A percentile compares a stretch with the other conserved stretches of the same genome.
These are phyloP conservation scores for Sorex fumeus DNA, from an alignment of 2,113 vertebrate species.

Conservation along the genomic window DNA sequence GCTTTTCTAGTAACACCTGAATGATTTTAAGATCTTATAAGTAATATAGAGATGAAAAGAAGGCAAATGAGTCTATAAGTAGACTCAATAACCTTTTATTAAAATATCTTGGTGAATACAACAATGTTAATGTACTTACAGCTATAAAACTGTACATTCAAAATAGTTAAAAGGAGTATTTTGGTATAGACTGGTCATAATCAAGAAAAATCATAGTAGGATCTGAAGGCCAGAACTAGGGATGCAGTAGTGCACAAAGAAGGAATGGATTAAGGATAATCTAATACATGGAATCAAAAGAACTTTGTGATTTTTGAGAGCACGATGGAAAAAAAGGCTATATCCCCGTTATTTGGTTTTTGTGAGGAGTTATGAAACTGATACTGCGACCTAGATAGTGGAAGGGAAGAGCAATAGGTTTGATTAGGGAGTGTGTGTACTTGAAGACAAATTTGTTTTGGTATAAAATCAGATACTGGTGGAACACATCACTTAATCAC, in stretches of 20 bases:
- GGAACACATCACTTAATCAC: too few species aligned
- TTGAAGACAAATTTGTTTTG: not conserved
- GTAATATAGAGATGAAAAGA: not conserved
- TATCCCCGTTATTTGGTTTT: not conserved
- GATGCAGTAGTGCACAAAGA: not conserved
- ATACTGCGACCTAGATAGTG: not conserved
- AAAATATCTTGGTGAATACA: not conserved
- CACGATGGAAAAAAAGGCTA: not conserved
- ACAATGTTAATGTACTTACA: not conserved
- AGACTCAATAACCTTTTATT: not conserved
- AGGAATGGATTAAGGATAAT: not conserved
- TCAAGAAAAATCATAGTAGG: not conserved
- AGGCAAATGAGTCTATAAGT: not conserved
- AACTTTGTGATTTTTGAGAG: not conserved
- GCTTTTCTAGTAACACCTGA: not conserved
- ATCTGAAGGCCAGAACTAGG: not conserved
- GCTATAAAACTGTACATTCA: not conserved
- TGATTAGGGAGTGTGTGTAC: not conserved
- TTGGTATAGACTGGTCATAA: not conserved
- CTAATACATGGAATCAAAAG: not conserved
- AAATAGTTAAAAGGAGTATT: not conserved
- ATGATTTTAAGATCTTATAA: conserved; percentile 30
- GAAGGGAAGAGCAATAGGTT: not conserved
- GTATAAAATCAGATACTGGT: not conserved
- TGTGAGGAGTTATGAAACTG: not conserved